A percentile compares a stretch with the other conserved stretches of the same genome.
Evolutionary conservation across 2,888 invertebrate genomes (phyloP).

Genomic region (Rhimphoctona megacephalus): DNA sequence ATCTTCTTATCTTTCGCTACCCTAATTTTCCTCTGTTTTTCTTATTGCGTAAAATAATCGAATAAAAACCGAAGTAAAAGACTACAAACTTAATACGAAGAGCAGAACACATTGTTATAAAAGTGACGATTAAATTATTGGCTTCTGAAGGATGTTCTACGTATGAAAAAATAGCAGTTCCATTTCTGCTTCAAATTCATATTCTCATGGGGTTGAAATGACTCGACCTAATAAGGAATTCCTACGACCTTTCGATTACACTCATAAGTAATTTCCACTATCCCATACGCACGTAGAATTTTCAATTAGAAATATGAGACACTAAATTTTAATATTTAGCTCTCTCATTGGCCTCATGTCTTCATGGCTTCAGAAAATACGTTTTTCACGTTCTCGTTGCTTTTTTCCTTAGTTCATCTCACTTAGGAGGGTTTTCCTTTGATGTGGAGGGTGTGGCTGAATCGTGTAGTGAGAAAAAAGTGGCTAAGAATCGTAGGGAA

Average conservation of each 20-base stretch:
- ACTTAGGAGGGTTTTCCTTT: not conserved
- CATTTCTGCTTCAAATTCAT: not conserved
- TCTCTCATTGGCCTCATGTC: constrained; percentile 14
- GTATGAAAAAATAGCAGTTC: not conserved
- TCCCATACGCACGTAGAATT: not conserved
- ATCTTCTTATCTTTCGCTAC: not conserved
- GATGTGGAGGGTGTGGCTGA: constrained; percentile 58
- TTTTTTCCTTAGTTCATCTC: not conserved
- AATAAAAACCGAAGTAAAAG: not conserved
- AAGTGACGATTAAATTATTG: not conserved
- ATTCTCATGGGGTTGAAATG: not conserved
- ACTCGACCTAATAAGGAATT: not conserved
- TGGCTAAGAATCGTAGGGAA: constrained; percentile 35
- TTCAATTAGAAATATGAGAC: constrained; percentile 9
- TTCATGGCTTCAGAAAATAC: constrained; percentile 12
- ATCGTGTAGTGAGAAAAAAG: constrained; percentile 3
- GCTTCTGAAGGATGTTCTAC: not conserved
- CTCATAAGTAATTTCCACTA: not conserved
- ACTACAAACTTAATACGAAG: not conserved
- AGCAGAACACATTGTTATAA: not conserved
- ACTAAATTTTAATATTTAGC: constrained; percentile 10
- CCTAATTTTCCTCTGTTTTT: not conserved
- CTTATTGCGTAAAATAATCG: not conserved
- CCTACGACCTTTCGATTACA: not conserved
- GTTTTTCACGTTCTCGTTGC: constrained; percentile 53